These are phyloP conservation scores for Chaetogeoica ovagalla DNA, from an alignment of 2,888 invertebrate genomes.

Conservation along the genomic window DNA sequence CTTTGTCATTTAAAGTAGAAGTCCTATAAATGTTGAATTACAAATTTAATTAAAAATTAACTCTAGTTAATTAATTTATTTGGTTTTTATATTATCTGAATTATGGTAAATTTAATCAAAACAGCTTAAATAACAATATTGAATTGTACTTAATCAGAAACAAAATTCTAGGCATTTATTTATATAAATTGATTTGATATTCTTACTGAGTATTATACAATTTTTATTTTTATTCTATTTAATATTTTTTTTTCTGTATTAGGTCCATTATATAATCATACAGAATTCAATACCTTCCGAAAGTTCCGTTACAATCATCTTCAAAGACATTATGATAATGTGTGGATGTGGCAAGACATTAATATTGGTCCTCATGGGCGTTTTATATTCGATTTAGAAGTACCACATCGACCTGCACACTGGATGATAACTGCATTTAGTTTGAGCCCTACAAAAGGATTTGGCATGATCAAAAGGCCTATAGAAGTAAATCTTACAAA, in stretches of 20 bases:
- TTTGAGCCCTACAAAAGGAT: conserved; percentile 82
- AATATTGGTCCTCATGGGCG: conserved; percentile 91
- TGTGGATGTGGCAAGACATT: conserved; percentile 93
- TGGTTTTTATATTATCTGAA: no score
- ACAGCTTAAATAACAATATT: no score
- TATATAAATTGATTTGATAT: no score
- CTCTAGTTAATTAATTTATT: no score
- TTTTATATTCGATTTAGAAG: conserved; percentile 81
- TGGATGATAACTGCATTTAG: conserved; percentile 95
- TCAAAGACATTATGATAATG: conserved; percentile 88
- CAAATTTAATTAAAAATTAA: no score
- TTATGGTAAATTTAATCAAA: no score
- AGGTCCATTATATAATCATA: conserved; percentile 68
- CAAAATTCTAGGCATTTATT: no score
- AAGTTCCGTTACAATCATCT: conserved; percentile 85
- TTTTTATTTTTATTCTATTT: not conserved
- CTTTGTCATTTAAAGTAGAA: no score
- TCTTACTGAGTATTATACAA: no score
- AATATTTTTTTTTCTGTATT: conserved; percentile 53
- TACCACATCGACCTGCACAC: conserved; percentile 81
- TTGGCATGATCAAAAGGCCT: conserved; percentile 82
- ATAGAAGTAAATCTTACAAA: conserved; percentile 66
- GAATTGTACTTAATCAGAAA: no score
- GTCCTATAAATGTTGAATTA: no score
- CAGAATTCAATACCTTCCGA: conserved; percentile 74